Conservation (phyloP, 1,140 invertebrate genomes). For the Neodiprion fabricii region DNA sequence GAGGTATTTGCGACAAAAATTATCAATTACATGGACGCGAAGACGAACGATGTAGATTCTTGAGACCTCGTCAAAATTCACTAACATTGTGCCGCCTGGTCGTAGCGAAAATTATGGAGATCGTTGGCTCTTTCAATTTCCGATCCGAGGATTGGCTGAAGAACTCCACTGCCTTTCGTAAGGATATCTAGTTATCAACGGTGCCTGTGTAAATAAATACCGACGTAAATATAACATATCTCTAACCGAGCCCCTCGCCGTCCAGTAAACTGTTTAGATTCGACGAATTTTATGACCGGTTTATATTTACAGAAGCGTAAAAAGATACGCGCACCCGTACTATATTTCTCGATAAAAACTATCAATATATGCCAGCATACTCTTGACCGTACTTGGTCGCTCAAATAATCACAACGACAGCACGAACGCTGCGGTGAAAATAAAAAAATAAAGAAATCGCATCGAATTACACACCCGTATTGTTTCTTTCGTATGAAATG, state of each 20-base stretch:
- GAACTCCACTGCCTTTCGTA: background rate
- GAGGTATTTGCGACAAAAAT: slow-evolving; percentile 67
- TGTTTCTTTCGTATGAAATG: background rate
- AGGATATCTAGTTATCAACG: background rate
- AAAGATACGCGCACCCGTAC: background rate
- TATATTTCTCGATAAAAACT: no score
- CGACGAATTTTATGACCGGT: background rate
- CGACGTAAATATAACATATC: no score
- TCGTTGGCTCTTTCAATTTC: background rate
- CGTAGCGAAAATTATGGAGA: background rate
- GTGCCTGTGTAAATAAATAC: no score
- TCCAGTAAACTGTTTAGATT: background rate
- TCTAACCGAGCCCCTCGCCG: no score
- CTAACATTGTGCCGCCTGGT: no score
- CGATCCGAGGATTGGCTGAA: background rate
- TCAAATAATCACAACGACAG: no score
- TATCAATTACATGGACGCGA: background rate
- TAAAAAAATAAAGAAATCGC: background rate
- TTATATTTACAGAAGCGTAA: background rate
- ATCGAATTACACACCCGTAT: background rate
- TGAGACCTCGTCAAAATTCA: no score
- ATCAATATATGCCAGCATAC: no score
- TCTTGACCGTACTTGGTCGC: no score
- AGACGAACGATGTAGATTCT: no score
- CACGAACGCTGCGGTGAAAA: no score